These are phyloP conservation scores for Intellagama lesueurii DNA, from an alignment of 2,797 vertebrate genomes.

Conservation along the genomic window DNA sequence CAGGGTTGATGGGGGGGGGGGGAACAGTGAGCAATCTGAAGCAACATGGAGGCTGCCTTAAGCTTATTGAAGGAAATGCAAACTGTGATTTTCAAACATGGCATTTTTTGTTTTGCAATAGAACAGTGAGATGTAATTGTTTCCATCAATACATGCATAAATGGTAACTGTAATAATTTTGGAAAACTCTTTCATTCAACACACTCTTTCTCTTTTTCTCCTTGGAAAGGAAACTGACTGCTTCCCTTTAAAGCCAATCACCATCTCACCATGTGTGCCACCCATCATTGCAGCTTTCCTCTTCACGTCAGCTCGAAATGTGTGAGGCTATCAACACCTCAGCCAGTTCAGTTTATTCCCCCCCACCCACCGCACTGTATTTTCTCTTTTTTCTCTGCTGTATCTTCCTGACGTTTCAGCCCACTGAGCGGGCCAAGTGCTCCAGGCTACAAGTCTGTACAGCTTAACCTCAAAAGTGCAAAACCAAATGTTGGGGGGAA, in stretches of 20 bases:
- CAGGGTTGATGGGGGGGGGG: too few relatives aligned
- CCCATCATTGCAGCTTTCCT: slow-evolving; percentile 9
- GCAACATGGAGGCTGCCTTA: too few relatives aligned
- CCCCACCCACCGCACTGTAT: background rate
- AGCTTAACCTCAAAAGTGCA: slow-evolving; percentile 34
- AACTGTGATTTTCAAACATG: too few relatives aligned
- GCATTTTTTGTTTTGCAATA: too few relatives aligned
- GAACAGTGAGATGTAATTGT: too few relatives aligned
- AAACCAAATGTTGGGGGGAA: slow-evolving; percentile 14
- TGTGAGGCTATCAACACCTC: slow-evolving; percentile 37
- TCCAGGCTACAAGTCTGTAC: slow-evolving; percentile 30
- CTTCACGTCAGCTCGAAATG: slow-evolving; percentile 32
- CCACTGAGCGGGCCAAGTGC: slow-evolving; percentile 8
- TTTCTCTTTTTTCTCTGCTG: slow-evolving; percentile 6
- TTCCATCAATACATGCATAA: too few relatives aligned
- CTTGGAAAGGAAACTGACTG: background rate
- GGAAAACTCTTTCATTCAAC: background rate
- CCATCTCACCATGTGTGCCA: background rate
- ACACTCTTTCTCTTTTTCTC: background rate
- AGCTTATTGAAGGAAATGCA: too few relatives aligned
- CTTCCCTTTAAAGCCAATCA: background rate
- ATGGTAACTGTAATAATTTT: background rate
- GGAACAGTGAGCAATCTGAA: too few relatives aligned
- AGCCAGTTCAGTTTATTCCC: slow-evolving; percentile 27
- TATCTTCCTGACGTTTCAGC: slow-evolving; percentile 11